Percentiles rank a stretch among this genome's conserved stretches.
phyloP scores from a whole-genome alignment of 2,888 invertebrate species.

The Toxonevra muliebris region DNA sequence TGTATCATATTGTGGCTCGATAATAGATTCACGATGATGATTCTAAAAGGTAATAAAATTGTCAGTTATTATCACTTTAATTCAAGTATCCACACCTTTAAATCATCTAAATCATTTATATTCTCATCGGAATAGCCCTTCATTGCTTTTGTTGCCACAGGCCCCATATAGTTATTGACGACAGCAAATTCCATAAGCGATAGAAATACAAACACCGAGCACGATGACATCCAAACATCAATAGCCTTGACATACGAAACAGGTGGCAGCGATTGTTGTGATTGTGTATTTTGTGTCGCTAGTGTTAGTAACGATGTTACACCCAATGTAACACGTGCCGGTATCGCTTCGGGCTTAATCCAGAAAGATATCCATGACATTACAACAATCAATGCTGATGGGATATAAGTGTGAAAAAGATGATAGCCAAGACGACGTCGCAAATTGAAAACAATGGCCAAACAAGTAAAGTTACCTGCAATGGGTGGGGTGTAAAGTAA shows the following conservation, averaged over 20 bases:
- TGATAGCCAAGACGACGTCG: constrained; percentile 87
- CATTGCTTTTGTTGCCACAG: constrained; percentile 88
- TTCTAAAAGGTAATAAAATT: constrained; percentile 49
- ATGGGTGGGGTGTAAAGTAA: neutral
- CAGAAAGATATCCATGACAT: constrained; percentile 98
- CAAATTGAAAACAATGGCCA: constrained; percentile 88
- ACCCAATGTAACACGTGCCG: constrained; percentile 87
- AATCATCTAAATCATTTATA: constrained; percentile 77
- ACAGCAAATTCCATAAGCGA: constrained; percentile 91
- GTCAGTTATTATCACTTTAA: constrained; percentile 22
- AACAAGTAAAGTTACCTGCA: constrained; percentile 88
- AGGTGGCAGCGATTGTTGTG: constrained; percentile 87
- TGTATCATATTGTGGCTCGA: constrained; percentile 82
- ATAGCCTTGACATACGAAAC: constrained; percentile 94
- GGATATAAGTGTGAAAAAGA: constrained; percentile 91
- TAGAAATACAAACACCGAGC: constrained; percentile 90
- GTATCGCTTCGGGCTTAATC: constrained; percentile 93
- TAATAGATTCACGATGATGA: constrained; percentile 71
- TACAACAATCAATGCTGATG: constrained; percentile 89
- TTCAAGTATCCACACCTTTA: constrained; percentile 69
- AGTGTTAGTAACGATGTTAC: constrained; percentile 87
- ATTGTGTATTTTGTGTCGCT: constrained; percentile 92
- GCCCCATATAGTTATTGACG: constrained; percentile 87
- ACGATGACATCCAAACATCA: constrained; percentile 93
- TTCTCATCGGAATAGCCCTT: constrained; percentile 91